Conservation (phyloP, 2,797 vertebrate genomes). For the Podarcis siculus region DNA sequence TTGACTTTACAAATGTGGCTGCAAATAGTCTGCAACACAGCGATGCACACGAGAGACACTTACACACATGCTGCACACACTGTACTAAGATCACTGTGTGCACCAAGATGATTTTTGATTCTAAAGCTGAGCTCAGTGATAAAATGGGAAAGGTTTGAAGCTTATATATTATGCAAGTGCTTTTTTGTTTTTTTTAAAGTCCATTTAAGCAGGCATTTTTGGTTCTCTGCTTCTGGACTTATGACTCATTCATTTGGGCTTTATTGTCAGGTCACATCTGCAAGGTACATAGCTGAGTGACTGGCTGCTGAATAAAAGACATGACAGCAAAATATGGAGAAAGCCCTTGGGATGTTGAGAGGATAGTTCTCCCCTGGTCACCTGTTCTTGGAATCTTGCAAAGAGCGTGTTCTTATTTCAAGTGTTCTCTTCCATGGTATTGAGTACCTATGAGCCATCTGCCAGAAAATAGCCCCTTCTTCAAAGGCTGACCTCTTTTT, state of each 20-base stretch:
- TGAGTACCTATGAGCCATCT: not conserved
- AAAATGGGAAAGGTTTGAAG: not conserved
- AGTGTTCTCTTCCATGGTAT: not conserved
- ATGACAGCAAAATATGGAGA: conserved; percentile 5
- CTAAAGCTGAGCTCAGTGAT: not conserved
- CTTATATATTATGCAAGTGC: not conserved
- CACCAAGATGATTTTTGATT: not conserved
- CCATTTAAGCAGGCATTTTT: conserved; percentile 12
- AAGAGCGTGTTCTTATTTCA: not conserved
- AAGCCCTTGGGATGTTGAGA: not conserved
- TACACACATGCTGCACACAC: not conserved
- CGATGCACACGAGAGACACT: not conserved
- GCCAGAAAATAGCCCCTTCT: not conserved
- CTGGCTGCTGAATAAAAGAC: not conserved
- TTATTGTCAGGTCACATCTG: conserved; percentile 18
- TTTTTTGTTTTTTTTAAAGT: not conserved
- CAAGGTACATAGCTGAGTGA: not conserved
- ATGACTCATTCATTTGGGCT: conserved; percentile 18
- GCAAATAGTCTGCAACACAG: not conserved
- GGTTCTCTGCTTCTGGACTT: not conserved
- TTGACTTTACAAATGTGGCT: not conserved
- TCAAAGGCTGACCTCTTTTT: no score
- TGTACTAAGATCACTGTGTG: not conserved
- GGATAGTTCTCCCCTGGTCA: not conserved
- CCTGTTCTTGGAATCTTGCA: not conserved